Conservation (phyloP, 2,113 vertebrate species). For the Phoenicopterus ruber region DNA sequence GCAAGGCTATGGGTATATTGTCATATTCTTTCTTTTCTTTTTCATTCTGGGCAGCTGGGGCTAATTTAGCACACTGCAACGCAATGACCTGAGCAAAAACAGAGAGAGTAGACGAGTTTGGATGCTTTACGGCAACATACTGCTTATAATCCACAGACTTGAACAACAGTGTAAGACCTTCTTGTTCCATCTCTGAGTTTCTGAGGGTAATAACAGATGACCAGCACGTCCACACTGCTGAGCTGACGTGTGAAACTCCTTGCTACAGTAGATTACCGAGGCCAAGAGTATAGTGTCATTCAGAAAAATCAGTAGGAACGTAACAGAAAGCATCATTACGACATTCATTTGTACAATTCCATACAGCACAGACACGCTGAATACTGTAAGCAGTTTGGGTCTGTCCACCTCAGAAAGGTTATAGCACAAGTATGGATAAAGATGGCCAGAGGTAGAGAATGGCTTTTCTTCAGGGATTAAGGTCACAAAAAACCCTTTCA, state of each 20-base stretch:
- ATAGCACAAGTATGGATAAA: neutral
- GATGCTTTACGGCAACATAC: neutral
- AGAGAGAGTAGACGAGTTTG: neutral
- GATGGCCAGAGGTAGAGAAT: neutral
- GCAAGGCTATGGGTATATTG: neutral
- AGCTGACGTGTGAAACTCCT: neutral
- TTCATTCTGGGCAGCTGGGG: neutral
- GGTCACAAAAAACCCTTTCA: neutral
- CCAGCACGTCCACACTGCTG: neutral
- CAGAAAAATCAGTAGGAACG: neutral
- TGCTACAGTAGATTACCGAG: neutral
- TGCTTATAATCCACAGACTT: neutral
- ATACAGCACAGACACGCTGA: neutral
- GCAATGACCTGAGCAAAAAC: neutral
- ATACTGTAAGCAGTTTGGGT: neutral
- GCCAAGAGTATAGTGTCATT: neutral
- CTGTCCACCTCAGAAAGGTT: neutral
- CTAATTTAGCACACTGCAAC: neutral
- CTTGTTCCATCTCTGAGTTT: neutral
- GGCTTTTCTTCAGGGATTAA: neutral
- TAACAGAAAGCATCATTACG: neutral
- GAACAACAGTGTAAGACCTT: neutral
- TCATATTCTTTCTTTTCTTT: neutral
- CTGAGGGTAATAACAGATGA: neutral
- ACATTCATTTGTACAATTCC: neutral